Evolutionary conservation across 2,797 vertebrate genomes (phyloP), one percentile per base, ranked within the genome.

Genomic region (Cirrhinus mrigala): DNA sequence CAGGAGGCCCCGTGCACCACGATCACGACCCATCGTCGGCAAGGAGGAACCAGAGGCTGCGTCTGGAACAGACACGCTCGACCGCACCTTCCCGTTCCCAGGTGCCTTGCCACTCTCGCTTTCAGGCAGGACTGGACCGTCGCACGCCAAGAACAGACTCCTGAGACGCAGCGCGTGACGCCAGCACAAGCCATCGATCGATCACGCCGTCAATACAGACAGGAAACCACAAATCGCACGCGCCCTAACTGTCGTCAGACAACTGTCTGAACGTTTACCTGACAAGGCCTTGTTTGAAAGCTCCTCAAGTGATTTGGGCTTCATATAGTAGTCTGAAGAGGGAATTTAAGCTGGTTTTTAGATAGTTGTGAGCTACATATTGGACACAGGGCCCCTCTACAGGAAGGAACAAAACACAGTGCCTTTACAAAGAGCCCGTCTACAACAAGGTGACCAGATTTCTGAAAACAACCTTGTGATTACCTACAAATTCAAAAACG

Each of bases 11-110:
- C 78, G 3, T 86, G 73, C 60, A 88, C 79, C 86, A 87, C 78
- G 18, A 14, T 68, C 75, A 37, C 6, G 69, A 52, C 70, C 85
- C 80, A 56, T 46, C 22, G 52, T 68, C 11, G 40, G 52, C 70
- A 78, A 89, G 88, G 89, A 90, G 91, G 90, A 90, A 90, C 84
- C 78, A 75, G 83, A 85, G 86, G 84, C 84, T 79, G 62, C 33
- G 37, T 83, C 75, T 87, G 58, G 79, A 87, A 79, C 87, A 84
- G 29, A 85, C 77, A 74, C 70, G 82, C 70, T 82, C 48, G 40
- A 87, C 89, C 86, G 87, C 89, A 91, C 81, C 88, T 91, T 90
- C 88, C 87, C 83, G 71, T 87, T 88, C 84, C 82, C 46, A 79
- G 54, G 37, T 50, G 68, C 58, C 74, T 20, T 81, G 70, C 27